Base-by-base conservation (phyloP, 2,888 invertebrate species). In the Lamproptera curius region DNA sequence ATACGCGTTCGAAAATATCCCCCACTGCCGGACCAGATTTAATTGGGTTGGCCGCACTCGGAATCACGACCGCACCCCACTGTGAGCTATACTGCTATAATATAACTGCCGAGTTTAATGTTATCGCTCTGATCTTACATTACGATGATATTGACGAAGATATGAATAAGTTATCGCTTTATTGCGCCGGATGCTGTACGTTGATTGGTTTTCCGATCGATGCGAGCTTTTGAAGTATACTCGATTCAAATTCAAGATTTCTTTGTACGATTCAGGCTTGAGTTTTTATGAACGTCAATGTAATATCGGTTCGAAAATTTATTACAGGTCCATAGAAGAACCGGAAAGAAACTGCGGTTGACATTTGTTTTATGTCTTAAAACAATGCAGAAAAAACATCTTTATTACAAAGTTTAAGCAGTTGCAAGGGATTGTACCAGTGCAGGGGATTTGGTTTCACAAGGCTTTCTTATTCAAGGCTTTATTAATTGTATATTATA, bases 1-100 rank as follows among this genome's bases (percentile, higher is more conserved):
- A n/a, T n/a, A n/a, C 71, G 57, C 63, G 62, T 63, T 76, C 73
- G 70, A 71, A 71, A 74, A 73, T n/a, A 75, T 40, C 33, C 43
- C 28, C 28, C 9, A 39, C 35, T n/a, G 2, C 3, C 28, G 31
- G 11, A 11, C 31, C 31, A 10, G 28, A 40, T 26, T 49, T 49
- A 44, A 49, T 49, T 49, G 49, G 40, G 15, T 17, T 17, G 37
- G 39, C 43, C 17, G 39, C 40, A 41, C 42, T 42, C 38, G 33
- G 33, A 15, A 39, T 42, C 39, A 20, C 26, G 37, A 16, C 42
- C n/a, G 34, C 16, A 16, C 40, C 43, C 43, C 23, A 43, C 43
- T 14, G 43, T 2, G 43, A 39, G 47, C 42, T 15, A 16, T 3
- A 23, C 47, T 42, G 34, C n/a, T n/a, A n/a, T n/a, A n/a, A n/a